Conservation (phyloP, 2,888 invertebrate genomes). For the Chrysotoxum bicinctum region DNA sequence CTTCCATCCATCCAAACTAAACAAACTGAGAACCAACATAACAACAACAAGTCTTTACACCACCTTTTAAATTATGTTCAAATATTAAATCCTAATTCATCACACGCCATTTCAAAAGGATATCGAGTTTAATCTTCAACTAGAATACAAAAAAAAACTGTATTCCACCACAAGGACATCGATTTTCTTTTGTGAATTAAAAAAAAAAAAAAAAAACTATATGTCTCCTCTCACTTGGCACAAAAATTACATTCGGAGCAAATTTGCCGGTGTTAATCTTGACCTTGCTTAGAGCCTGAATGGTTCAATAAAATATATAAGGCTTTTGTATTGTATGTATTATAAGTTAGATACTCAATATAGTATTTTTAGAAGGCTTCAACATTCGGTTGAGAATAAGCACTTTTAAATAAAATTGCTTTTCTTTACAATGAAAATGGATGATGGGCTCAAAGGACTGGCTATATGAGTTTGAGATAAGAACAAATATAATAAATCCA, state of each 20-base stretch:
- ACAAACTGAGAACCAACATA: background rate
- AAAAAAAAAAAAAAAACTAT: slow-evolving; percentile 7
- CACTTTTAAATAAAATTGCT: slow-evolving; percentile 10
- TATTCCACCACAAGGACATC: slow-evolving; percentile 29
- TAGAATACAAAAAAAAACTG: background rate
- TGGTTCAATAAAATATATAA: slow-evolving; percentile 42
- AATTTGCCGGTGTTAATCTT: slow-evolving; percentile 17
- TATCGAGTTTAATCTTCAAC: slow-evolving; percentile 41
- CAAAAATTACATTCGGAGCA: slow-evolving; percentile 29
- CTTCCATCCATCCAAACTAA: background rate
- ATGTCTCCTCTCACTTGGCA: background rate
- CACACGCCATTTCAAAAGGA: slow-evolving; percentile 13
- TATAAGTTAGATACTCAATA: background rate
- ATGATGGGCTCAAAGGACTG: background rate
- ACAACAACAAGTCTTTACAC: background rate
- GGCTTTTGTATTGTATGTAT: slow-evolving; percentile 13
- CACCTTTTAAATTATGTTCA: background rate
- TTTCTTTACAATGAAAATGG: background rate
- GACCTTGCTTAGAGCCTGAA: slow-evolving; percentile 50
- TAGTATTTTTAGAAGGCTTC: slow-evolving; percentile 42
- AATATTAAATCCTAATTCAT: slow-evolving; percentile 6
- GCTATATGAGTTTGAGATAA: background rate
- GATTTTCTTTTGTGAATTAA: slow-evolving; percentile 52
- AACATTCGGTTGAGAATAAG: background rate
- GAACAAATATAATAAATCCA: background rate